phyloP scores from a whole-genome alignment of 2,113 vertebrate genomes.

The Sorex fumeus region DNA sequence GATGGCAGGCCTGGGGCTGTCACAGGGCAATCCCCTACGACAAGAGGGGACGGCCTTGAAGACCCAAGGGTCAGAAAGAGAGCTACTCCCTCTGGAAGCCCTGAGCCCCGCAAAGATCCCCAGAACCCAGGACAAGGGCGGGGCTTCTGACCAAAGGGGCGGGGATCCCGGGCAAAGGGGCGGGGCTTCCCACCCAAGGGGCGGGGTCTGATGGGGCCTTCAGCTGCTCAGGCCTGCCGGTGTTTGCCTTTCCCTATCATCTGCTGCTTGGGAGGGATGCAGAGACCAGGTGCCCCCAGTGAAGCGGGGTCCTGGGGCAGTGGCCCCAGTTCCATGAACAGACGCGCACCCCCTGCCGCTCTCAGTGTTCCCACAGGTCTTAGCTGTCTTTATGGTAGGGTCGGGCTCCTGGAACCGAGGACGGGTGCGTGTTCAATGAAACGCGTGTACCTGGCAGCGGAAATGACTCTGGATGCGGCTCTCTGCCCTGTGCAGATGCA shows the following conservation, averaged over 20 bases:
- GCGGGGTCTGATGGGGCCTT: background rate
- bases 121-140: background rate
- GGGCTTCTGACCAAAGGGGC: fast-evolving
- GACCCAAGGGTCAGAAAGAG: background rate
- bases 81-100: background rate
- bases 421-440: background rate
- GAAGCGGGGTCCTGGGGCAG: no score
- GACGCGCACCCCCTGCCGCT: slow-evolving; percentile 52
- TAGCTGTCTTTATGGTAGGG: slow-evolving; percentile 80
- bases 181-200: background rate
- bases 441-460: slow-evolving; percentile 36
- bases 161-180: no score
- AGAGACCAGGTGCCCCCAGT: slow-evolving; percentile 35
- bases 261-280: background rate
- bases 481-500: slow-evolving; percentile 64
- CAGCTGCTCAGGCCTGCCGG: background rate
- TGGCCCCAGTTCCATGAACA: no score
- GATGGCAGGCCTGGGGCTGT: no score
- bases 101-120: no score
- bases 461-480: slow-evolving; percentile 82
- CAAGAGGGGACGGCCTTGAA: no score
- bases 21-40: no score
- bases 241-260: slow-evolving; percentile 67
- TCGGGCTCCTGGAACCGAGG: slow-evolving; percentile 73
- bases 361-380: slow-evolving; percentile 80